These are phyloP conservation scores for Limulus polyphemus DNA, from an alignment of 2,888 invertebrate genomes.

Conservation along the genomic window DNA sequence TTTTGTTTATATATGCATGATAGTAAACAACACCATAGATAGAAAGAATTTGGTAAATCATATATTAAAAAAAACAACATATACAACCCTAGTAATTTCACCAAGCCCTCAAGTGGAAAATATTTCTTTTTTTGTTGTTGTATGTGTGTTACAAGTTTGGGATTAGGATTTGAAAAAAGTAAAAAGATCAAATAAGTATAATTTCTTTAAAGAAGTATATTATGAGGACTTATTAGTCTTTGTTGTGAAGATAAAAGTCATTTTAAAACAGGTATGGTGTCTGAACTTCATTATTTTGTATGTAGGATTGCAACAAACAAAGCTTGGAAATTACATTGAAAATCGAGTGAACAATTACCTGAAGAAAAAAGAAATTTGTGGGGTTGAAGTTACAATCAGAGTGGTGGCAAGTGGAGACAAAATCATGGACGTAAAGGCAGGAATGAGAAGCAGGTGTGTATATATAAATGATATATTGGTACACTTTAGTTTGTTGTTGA, in stretches of 20 bases:
- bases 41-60: too few relatives aligned
- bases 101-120: too few relatives aligned
- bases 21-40: too few relatives aligned
- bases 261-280: slow-evolving; percentile 37
- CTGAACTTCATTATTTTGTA: slow-evolving; percentile 1
- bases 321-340: slow-evolving; percentile 92
- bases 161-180: too few relatives aligned
- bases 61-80: too few relatives aligned
- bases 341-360: slow-evolving; percentile 93
- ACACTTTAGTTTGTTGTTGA: not conserved
- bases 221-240: too few relatives aligned
- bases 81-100: too few relatives aligned
- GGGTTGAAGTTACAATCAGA: slow-evolving; percentile 93
- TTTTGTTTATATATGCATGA: too few relatives aligned
- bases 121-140: too few relatives aligned
- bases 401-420: slow-evolving; percentile 97
- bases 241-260: slow-evolving; percentile 60
- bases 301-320: slow-evolving; percentile 56
- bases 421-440: slow-evolving; percentile 95
- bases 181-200: too few relatives aligned
- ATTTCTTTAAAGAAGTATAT: too few relatives aligned
- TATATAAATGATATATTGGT: not conserved
- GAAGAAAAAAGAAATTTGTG: slow-evolving; percentile 72
- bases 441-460: slow-evolving; percentile 55
- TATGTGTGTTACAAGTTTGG: too few relatives aligned